Percentiles rank a stretch among this genome's conserved stretches.
Conservation (phyloP, 2,888 invertebrate species). For the Cabera pusaria region DNA sequence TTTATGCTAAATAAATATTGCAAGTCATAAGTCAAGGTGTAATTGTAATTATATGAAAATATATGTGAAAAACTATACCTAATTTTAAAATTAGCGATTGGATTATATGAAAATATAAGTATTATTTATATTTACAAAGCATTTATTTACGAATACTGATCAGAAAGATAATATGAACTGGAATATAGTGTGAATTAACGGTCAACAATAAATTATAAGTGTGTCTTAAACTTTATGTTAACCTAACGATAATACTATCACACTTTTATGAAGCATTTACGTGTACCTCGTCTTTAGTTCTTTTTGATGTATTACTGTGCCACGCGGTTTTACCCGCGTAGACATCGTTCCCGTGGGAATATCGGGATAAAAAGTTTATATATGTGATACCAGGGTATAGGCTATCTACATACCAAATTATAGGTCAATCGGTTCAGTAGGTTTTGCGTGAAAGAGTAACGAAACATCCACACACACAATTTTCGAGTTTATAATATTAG, state of each 20-base stretch:
- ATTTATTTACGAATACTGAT: slow-evolving; percentile 63
- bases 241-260: slow-evolving; percentile 56
- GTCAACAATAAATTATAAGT: slow-evolving; percentile 26
- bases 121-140: slow-evolving; percentile 67
- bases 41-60: slow-evolving; percentile 59
- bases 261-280: no score
- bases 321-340: no score
- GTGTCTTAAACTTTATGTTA: slow-evolving; percentile 21
- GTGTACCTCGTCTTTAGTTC: slow-evolving; percentile 1
- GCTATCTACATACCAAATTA: no score
- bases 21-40: slow-evolving; percentile 68
- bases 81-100: slow-evolving; percentile 13
- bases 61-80: slow-evolving; percentile 47
- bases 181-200: slow-evolving; percentile 36
- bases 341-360: no score
- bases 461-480: no score
- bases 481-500: no score
- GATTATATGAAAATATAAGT: slow-evolving; percentile 66
- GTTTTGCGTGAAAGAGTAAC: no score
- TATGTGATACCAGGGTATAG: no score
- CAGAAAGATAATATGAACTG: slow-evolving; percentile 46
- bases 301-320: no score
- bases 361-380: no score
- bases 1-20: slow-evolving; percentile 65
- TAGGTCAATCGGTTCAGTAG: no score